Base-by-base conservation (phyloP, 2,113 vertebrate genomes). In the Mormyrus iriodes region DNA sequence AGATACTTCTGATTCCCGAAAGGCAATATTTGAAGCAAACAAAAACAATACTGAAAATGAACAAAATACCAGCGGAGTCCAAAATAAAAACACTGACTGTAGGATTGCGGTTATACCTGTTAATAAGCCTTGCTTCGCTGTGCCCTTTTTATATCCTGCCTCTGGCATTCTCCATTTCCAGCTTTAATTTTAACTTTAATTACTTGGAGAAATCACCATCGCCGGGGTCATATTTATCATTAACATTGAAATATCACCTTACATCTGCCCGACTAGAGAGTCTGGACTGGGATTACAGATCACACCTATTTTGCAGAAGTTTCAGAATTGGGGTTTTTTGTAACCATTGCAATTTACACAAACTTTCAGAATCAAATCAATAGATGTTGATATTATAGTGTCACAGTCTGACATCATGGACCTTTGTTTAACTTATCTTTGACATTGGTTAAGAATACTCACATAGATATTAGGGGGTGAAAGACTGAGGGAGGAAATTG, bases 231-330 rank as follows among this genome's bases (percentile, higher is more conserved):
- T 55, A 61, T 89, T 89, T 42, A 10, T 84, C 85, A 89, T 89
- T 89, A 84, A 85, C 76, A 84, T 85, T 89, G 42, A 89, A 89
- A 89, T 48, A 89, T 85, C 88, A 89, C 7, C 44, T 58, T 19
- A 58, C 84, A 84, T 89, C 51, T 83, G 12, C 35, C 73, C 44
- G 48, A 58, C 51, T 31, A 15, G 39, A 46, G 24, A 83, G 52
- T 7, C n/a, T 17, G 6, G 39, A 46, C 51, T 84, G 12, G 39
- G 79, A 31, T 58, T 89, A 55, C 48, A 46, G 24, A 46, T 84
- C 24, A 58, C 3, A 58, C 24, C 49, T 83, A 42, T 17, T 82
- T 53, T 24, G 7, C 39, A 84, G 39, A 3, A 42, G 7, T 24
- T 39, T 39, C 31, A 39, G 65, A 55, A 9, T 55, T 24, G 1